Evolutionary conservation across 2,113 vertebrate species (phyloP).

Genomic region (Canis aureus): DNA sequence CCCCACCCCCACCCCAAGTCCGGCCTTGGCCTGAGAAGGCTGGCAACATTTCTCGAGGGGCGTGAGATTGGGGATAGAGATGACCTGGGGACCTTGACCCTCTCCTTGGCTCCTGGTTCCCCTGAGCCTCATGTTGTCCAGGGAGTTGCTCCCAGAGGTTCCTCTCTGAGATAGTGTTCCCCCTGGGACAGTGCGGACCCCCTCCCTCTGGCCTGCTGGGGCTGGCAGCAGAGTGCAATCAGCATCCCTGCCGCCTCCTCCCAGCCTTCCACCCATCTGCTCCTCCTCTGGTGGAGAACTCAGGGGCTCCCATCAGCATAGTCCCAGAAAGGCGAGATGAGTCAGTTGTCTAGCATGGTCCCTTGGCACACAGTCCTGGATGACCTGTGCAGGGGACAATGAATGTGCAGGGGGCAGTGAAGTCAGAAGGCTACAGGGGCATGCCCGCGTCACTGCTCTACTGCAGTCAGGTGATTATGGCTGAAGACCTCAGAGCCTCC

Average conservation of each 20-base stretch:
- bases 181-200: not conserved
- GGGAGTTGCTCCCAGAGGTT: not conserved
- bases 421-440: not conserved
- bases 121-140: not conserved
- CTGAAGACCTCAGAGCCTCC: not conserved
- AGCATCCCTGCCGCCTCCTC: not conserved
- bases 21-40: not conserved
- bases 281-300: not conserved
- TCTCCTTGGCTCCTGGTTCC: not conserved
- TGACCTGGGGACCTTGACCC: not conserved
- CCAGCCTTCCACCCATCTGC: not conserved
- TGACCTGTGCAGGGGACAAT: too few relatives aligned
- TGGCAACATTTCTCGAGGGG: not conserved
- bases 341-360: rapidly evolving
- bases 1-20: not conserved
- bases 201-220: not conserved
- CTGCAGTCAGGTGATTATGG: not conserved
- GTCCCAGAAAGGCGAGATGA: not conserved
- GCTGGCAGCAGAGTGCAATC: not conserved
- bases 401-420: rapidly evolving
- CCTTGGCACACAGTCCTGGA: not conserved
- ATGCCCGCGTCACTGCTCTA: not conserved
- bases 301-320: rapidly evolving
- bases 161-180: not conserved
- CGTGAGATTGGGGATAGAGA: not conserved